Evolutionary conservation across 2,888 invertebrate genomes (phyloP), one percentile per base, ranked within the genome.

Genomic region (Amiota minor): DNA sequence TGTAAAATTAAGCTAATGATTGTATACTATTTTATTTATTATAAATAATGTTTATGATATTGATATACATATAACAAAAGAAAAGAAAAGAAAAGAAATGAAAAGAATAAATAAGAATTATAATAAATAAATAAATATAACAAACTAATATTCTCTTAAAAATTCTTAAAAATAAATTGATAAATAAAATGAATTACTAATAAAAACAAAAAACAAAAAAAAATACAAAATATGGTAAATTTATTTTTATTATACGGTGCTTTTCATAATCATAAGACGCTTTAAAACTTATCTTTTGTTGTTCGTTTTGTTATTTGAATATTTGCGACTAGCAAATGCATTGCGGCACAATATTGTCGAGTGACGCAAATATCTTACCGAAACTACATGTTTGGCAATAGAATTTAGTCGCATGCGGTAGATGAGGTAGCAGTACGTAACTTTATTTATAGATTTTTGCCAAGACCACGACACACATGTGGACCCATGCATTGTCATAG

Each of bases 1-100:
- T 83, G 83, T 85, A 84, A 82, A 82, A 79, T 77, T 83, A 85
- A 82, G 85, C 73, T 59, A 59, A 76, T 18, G 86, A 83, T 83
- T 83, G 83, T 83, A 83, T 83, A 83, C 83, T 83, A 83, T 82
- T 35, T 35, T 35, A 35, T 35, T 35, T 84, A 45, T 47, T 65
- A 65, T 18, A 35, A 47, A 65, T 16, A 35, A 47, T 18, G 47
- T 16, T 16, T 16, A 64, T n/a, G n/a, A 64, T 14, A 47, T 47
- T 16, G 46, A 46, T 16, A 18, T 20, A 18, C 10, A 59, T 10
- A 8, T 9, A 55, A 55, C 55, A 55, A 55, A 1, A 11, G n/a
- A 55, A 55, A 55, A 55, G 16, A 16, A 56, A 56, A 3, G 1
- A 50, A 50, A 50, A 50, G 4, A 4, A 74, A 49, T 59, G 62